These are phyloP conservation scores for Drosophila mettleri DNA, from an alignment of 2,888 invertebrate species.

Conservation along the genomic window DNA sequence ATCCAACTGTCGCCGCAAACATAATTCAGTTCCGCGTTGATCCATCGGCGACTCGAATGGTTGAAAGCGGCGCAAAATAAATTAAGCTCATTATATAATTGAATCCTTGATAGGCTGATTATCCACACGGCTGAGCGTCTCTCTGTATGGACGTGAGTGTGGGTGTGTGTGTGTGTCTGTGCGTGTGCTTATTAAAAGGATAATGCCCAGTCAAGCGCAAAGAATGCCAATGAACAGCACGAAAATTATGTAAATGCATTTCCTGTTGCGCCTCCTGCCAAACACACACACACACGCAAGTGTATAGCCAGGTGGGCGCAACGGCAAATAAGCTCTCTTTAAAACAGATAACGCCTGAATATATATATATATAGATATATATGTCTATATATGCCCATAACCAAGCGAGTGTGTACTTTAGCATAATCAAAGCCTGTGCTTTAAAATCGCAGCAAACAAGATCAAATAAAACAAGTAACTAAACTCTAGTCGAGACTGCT, in stretches of 20 bases:
- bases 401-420: constrained; percentile 21
- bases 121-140: constrained; percentile 73
- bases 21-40: constrained; percentile 58
- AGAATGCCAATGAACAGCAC: constrained; percentile 70
- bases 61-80: constrained; percentile 73
- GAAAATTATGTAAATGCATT: constrained; percentile 79
- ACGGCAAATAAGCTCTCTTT: constrained; percentile 25
- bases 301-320: constrained; percentile 38
- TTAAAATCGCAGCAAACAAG: constrained; percentile 23
- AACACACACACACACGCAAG: constrained; percentile 31
- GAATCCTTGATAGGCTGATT: constrained; percentile 81
- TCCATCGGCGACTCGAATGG: constrained; percentile 41
- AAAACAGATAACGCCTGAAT: constrained; percentile 16
- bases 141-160: constrained; percentile 3
- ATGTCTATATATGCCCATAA: neutral
- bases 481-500: neutral
- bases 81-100: constrained; percentile 81
- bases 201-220: constrained; percentile 78
- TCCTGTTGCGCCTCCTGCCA: constrained; percentile 61
- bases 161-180: constrained; percentile 3
- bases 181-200: constrained; percentile 72
- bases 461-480: neutral
- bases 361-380: neutral
- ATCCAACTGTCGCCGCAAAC: constrained; percentile 51
- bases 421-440: constrained; percentile 36